Percentiles rank a stretch among this genome's conserved stretches.
These are phyloP conservation scores for Cirrhinus molitorella DNA, from an alignment of 2,797 vertebrate species.

Conservation along the genomic window DNA sequence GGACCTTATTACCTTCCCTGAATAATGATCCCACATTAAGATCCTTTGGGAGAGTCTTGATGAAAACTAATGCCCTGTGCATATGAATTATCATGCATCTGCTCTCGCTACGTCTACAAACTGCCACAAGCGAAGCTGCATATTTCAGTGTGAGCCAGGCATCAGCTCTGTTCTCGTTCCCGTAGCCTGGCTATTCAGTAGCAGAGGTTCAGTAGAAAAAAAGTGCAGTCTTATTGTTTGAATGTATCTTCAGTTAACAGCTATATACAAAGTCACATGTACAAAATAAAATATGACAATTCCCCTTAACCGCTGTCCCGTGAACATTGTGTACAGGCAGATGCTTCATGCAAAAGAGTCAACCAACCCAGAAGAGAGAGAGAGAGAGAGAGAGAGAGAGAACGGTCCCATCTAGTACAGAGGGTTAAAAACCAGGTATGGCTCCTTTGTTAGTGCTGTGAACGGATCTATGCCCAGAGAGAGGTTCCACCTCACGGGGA, in stretches of 20 bases:
- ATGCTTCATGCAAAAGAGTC: constrained; percentile 72
- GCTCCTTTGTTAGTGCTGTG: constrained; percentile 57
- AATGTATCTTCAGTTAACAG: constrained; percentile 75
- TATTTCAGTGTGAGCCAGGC: not conserved
- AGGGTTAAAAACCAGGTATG: constrained; percentile 51
- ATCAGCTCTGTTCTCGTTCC: constrained; percentile 35
- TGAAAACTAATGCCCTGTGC: constrained; percentile 22
- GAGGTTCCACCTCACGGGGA: constrained; percentile 7
- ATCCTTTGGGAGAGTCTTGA: constrained; percentile 20
- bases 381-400: not conserved
- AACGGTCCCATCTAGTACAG: not conserved
- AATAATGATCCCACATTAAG: constrained; percentile 6
- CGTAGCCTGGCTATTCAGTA: constrained; percentile 57
- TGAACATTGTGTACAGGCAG: constrained; percentile 81
- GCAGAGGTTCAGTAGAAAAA: constrained; percentile 66
- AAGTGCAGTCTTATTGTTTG: constrained; percentile 67
- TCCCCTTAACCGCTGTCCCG: constrained; percentile 70
- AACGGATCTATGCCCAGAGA: constrained; percentile 11
- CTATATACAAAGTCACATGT: constrained; percentile 79
- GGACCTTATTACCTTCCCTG: constrained; percentile 21
- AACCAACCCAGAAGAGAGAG: not conserved
- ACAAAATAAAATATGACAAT: constrained; percentile 72
- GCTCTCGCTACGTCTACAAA: constrained; percentile 9
- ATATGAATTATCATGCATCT: constrained; percentile 30
- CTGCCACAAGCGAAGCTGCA: constrained; percentile 15